Percentiles rank a stretch among this genome's conserved stretches.
phyloP scores from a whole-genome alignment of 2,113 vertebrate genomes.

The Labrus mixtus region DNA sequence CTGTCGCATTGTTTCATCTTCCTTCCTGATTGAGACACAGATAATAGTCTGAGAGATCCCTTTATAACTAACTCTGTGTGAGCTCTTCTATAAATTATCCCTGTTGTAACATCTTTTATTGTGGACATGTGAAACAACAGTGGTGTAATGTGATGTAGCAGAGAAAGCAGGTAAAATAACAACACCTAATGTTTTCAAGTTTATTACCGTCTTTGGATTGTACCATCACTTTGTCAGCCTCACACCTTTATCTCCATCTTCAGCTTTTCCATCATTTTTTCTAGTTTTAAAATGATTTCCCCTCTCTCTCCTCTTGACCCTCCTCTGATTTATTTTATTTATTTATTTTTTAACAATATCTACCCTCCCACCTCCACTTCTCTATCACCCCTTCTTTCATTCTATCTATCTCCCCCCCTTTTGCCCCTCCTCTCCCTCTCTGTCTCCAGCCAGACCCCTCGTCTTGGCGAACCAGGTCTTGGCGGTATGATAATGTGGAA shows the following conservation, averaged over 20 bases:
- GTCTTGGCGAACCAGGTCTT: slow-evolving; percentile 92
- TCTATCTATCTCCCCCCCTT: slow-evolving; percentile 49
- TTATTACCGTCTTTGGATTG: slow-evolving; percentile 28
- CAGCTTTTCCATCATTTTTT: background rate
- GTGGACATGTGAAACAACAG: slow-evolving; percentile 22
- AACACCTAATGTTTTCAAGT: slow-evolving; percentile 7
- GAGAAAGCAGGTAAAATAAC: slow-evolving; percentile 11
- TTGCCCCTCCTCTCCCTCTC: slow-evolving; percentile 1
- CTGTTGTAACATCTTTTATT: slow-evolving; percentile 55
- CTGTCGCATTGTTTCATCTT: slow-evolving; percentile 43
- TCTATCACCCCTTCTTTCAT: slow-evolving; percentile 68
- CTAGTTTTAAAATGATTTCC: slow-evolving; percentile 36
- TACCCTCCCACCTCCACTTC: slow-evolving; percentile 56
- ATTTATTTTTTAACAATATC: background rate
- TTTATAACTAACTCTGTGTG: slow-evolving; percentile 28
- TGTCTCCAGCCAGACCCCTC: slow-evolving; percentile 86
- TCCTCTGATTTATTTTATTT: background rate
- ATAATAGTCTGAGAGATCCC: slow-evolving; percentile 28
- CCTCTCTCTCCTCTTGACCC: slow-evolving; percentile 32
- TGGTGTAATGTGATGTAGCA: slow-evolving; percentile 45
- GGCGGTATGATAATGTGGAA: slow-evolving; percentile 99
- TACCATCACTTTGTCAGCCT: background rate
- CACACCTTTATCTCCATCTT: slow-evolving; percentile 16
- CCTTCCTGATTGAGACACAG: slow-evolving; percentile 2
- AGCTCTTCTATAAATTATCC: slow-evolving; percentile 53